These are phyloP conservation scores for Aromia moschata DNA, from an alignment of 2,888 invertebrate species.

Conservation along the genomic window DNA sequence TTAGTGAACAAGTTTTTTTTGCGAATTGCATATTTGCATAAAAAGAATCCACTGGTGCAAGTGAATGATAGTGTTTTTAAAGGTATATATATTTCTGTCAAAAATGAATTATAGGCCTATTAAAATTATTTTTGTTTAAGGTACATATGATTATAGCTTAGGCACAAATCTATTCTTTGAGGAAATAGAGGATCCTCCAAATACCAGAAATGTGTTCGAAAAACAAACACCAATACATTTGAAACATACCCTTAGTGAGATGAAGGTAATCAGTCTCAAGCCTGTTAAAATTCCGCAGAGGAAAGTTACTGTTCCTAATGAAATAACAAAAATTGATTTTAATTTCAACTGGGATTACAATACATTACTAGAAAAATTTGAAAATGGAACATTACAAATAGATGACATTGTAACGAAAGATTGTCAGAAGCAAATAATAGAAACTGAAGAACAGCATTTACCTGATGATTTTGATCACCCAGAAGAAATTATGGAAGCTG, in stretches of 20 bases:
- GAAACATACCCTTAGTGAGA: constrained; percentile 71
- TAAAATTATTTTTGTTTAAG: constrained; percentile 64
- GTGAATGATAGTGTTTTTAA: constrained; percentile 57
- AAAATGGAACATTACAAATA: constrained; percentile 51
- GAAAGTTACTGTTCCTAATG: constrained; percentile 42
- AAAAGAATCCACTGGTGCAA: constrained; percentile 55
- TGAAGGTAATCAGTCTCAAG: constrained; percentile 73
- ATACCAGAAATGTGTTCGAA: constrained; percentile 44
- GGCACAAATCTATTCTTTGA: constrained; percentile 82
- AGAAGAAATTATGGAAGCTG: constrained; percentile 10
- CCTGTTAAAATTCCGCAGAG: constrained; percentile 69
- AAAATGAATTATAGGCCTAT: neutral
- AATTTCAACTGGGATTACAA: constrained; percentile 55
- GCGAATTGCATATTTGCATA: constrained; percentile 55
- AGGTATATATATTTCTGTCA: constrained; percentile 44
- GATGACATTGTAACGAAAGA: constrained; percentile 42
- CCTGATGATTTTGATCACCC: too few relatives aligned
- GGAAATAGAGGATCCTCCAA: constrained; percentile 65
- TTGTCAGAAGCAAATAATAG: constrained; percentile 21
- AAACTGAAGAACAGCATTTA: constrained; percentile 3
- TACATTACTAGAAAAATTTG: constrained; percentile 53
- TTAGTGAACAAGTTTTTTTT: constrained; percentile 55
- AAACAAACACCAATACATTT: constrained; percentile 67
- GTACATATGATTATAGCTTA: constrained; percentile 73
- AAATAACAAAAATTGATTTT: constrained; percentile 45